Evolutionary conservation across 2,113 vertebrate genomes (phyloP), one percentile per base, ranked within the genome.

Genomic region (Oreochromis tanganicae): DNA sequence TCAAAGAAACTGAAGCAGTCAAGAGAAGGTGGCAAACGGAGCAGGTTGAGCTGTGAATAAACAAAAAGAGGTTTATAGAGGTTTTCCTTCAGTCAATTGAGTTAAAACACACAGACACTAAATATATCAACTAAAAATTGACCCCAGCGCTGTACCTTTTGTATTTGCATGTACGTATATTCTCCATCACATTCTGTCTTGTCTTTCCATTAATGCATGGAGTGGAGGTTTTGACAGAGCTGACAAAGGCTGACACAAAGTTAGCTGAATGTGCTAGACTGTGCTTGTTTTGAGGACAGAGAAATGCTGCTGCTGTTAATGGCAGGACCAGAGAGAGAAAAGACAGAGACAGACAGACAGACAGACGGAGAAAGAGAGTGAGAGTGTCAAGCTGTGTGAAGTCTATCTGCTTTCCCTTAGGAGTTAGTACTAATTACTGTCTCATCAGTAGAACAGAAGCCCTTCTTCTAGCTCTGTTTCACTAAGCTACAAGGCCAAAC

Each of bases 361-460:
- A 43, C 38, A 19, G 54, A 87, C 2, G 27, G 12, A 61, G 9
- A 80, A 29, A 34, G 54, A 85, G 12, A 85, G 27, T 52, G 36
- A 75, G 36, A 12, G 16, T 12, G 82, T 80, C 82, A 87, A 84
- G 79, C 80, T 80, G 55, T 78, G 79, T 85, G 90, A 91, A 91
- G 91, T 89, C 90, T 88, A 89, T 94, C 92, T 90, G 68, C 32
- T 54, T 82, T 95, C 93, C 92, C 94, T 82, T 17, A 90, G 92
- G 93, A 94, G 83, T 85, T 88, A 12, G 75, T 73, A 81, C 94
- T 93, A 93, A 94, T 95, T 94, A 94, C 89, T 68, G 88, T 91
- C 88, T 94, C 88, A 92, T 93, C 88, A 93, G 87, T 46, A 56
- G 80, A 94, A 85, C 88, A 90, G 80, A 92, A 89, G 82, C 71